A percentile compares a stretch with the other conserved stretches of the same genome.
Evolutionary conservation across 1,140 invertebrate genomes (phyloP).

Genomic region (Leptinotarsa defecta): DNA sequence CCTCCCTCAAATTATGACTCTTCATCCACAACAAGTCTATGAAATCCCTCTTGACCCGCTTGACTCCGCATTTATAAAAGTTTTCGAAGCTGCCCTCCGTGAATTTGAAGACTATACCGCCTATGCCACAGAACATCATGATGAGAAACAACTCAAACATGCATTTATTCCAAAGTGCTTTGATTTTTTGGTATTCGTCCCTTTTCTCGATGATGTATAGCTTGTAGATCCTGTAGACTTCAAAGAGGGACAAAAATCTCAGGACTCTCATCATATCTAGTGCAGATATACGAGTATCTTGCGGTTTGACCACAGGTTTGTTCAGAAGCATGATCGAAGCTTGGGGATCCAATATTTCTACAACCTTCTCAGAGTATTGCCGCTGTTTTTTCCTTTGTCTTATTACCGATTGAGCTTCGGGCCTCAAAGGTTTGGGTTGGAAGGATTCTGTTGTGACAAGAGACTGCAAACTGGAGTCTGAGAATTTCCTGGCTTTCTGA

Average conservation of each 20-base stretch:
- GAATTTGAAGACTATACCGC: constrained; percentile 76
- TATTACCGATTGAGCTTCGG: constrained; percentile 34
- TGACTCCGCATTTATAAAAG: constrained; percentile 86
- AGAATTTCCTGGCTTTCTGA: constrained; percentile 35
- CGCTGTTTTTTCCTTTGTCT: constrained; percentile 32
- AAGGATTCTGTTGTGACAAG: background rate
- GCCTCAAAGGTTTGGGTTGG: constrained; percentile 32
- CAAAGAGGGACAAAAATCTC: constrained; percentile 45
- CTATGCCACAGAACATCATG: constrained; percentile 75
- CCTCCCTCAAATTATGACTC: constrained; percentile 79
- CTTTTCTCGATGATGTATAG: constrained; percentile 65
- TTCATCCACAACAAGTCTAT: constrained; percentile 78
- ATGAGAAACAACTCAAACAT: constrained; percentile 68
- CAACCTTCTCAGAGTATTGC: constrained; percentile 46
- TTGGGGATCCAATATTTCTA: constrained; percentile 52
- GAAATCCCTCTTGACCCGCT: constrained; percentile 83
- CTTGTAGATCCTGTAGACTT: constrained; percentile 60
- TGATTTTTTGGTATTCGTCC: constrained; percentile 61
- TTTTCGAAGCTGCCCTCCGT: constrained; percentile 81
- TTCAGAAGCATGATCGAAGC: constrained; percentile 44
- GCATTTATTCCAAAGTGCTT: constrained; percentile 68
- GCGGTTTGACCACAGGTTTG: constrained; percentile 33
- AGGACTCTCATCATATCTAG: constrained; percentile 40
- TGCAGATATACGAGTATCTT: constrained; percentile 7
- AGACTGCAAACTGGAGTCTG: constrained; percentile 31